These are phyloP conservation scores for Chloroclysta siterata DNA, from an alignment of 2,888 invertebrate species.

Conservation along the genomic window DNA sequence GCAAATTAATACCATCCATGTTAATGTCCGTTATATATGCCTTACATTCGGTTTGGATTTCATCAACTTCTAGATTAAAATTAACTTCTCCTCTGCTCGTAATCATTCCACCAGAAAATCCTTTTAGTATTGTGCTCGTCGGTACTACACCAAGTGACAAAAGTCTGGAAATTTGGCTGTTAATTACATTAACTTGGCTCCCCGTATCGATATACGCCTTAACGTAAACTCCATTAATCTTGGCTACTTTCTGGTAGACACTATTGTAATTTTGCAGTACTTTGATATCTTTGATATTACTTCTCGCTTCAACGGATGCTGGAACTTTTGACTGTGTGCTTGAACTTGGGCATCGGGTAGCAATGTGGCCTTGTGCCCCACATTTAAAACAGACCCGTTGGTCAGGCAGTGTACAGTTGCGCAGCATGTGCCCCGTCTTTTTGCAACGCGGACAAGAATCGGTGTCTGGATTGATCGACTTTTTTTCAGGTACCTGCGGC, in stretches of 20 bases:
- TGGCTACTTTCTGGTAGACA: constrained; percentile 37
- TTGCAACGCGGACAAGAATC: constrained; percentile 8
- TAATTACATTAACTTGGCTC: constrained; percentile 5
- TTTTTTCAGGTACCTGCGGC: constrained; percentile 3
- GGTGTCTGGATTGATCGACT: neutral
- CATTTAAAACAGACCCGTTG: neutral
- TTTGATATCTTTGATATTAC: constrained; percentile 1
- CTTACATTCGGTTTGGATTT: too few relatives aligned
- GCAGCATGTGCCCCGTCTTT: neutral
- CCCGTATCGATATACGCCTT: constrained; percentile 12
- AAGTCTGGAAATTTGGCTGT: neutral
- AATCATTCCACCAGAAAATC: constrained; percentile 7
- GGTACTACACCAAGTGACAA: neutral
- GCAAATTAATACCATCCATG: too few relatives aligned
- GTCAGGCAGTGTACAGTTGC: neutral
- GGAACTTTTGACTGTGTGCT: neutral
- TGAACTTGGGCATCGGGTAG: neutral
- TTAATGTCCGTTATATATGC: too few relatives aligned
- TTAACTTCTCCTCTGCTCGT: too few relatives aligned
- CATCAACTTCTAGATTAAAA: too few relatives aligned
- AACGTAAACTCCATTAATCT: constrained; percentile 37
- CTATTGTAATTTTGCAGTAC: neutral
- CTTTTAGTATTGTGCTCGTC: constrained; percentile 3
- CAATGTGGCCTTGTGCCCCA: neutral
- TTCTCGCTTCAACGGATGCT: neutral